Conservation (phyloP, 2,888 invertebrate genomes). For the Dicyrtoma fusca region DNA sequence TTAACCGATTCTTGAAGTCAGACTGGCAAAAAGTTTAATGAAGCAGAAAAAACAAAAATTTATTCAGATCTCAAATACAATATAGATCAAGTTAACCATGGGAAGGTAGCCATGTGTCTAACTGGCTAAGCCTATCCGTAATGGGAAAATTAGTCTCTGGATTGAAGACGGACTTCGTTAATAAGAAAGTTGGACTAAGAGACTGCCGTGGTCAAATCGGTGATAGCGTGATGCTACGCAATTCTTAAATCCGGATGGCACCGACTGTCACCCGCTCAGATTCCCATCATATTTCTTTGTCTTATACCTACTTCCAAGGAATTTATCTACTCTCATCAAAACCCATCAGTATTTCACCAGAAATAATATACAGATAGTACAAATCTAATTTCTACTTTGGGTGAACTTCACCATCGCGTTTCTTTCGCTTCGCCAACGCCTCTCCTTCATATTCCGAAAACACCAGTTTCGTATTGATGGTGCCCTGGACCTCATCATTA, state of each 20-base stretch:
- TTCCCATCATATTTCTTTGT: conserved; percentile 18
- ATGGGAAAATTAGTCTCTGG: conserved; percentile 11
- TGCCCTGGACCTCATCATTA: no score
- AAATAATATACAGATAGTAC: no score
- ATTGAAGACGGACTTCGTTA: conserved; percentile 35
- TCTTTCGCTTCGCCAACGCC: no score
- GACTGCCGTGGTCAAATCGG: conserved; percentile 5
- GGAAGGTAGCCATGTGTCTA: conserved; percentile 37
- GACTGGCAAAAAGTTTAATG: conserved; percentile 9
- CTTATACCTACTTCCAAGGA: conserved; percentile 2
- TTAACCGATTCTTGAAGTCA: conserved; percentile 23
- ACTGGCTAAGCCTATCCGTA: no score
- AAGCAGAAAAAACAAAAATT: background rate
- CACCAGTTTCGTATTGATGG: no score
- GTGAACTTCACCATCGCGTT: no score
- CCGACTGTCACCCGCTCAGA: conserved; percentile 57
- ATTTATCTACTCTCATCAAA: no score
- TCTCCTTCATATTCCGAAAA: no score
- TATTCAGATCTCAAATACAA: background rate
- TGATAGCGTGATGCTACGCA: conserved; percentile 53
- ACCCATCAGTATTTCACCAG: no score
- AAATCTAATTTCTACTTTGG: no score
- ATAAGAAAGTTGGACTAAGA: conserved; percentile 31
- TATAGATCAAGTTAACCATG: conserved; percentile 36
- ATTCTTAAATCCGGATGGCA: conserved; percentile 55